phyloP scores from a whole-genome alignment of 2,888 invertebrate genomes.

The Pasiphila rectangulata region DNA sequence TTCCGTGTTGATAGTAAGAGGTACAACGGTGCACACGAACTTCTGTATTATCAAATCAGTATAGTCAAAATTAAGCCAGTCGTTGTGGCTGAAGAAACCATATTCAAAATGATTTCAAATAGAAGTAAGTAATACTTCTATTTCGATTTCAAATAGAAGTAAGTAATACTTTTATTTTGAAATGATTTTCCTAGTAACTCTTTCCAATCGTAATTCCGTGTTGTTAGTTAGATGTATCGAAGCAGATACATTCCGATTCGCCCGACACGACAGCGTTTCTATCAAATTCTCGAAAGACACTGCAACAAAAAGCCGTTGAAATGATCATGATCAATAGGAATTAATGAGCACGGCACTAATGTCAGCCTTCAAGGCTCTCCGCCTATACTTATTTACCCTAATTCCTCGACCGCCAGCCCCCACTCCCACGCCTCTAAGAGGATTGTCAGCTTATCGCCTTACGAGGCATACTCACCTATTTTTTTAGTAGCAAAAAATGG shows the following conservation, averaged over 20 bases:
- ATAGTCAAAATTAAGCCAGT: no score
- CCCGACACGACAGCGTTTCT: slow-evolving; percentile 3
- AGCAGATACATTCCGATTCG: not conserved
- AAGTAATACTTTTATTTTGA: no score
- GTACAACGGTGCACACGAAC: no score
- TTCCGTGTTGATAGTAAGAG: no score
- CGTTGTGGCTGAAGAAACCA: no score
- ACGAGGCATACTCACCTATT: slow-evolving; percentile 65
- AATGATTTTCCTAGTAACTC: no score
- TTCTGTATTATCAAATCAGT: no score
- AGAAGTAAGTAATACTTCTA: no score
- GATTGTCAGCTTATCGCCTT: slow-evolving; percentile 76
- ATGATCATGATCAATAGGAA: slow-evolving; percentile 20
- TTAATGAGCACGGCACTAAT: slow-evolving; percentile 24
- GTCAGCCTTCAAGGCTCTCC: slow-evolving; percentile 29
- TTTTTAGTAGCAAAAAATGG: slow-evolving; percentile 70
- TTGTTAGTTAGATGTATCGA: slow-evolving; percentile 1
- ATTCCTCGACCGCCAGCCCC: slow-evolving; percentile 51
- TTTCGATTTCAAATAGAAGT: no score
- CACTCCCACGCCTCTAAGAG: slow-evolving; percentile 69
- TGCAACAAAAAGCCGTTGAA: slow-evolving; percentile 11
- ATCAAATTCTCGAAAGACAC: not conserved
- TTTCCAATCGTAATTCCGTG: slow-evolving; percentile 5
- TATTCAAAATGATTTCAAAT: slow-evolving; percentile 9
- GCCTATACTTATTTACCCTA: slow-evolving; percentile 73